These are phyloP conservation scores for Bubo scandiacus DNA, from an alignment of 2,113 vertebrate genomes.

Conservation along the genomic window DNA sequence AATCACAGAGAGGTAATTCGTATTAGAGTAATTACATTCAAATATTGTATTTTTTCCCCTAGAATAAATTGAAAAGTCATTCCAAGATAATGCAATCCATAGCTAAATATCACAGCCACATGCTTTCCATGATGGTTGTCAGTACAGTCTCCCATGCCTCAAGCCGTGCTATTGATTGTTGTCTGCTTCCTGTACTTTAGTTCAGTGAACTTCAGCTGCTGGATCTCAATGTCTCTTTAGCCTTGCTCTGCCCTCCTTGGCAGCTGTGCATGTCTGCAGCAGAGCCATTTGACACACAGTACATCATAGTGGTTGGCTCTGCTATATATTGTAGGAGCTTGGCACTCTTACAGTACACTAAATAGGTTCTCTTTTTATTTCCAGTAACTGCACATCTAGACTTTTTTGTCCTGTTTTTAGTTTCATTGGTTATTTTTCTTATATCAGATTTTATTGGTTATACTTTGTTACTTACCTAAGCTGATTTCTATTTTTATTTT, in stretches of 20 bases:
- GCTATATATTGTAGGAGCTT: not conserved
- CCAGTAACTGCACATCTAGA: not conserved
- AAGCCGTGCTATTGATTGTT: not conserved
- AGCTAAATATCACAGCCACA: not conserved
- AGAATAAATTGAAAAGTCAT: not conserved
- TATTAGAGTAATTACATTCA: not conserved
- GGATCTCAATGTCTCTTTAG: not conserved
- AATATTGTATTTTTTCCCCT: not conserved
- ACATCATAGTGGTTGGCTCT: not conserved
- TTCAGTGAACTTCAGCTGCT: not conserved
- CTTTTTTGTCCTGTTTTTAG: not conserved
- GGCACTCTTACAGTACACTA: not conserved
- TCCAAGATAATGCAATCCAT: not conserved
- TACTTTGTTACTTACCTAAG: not conserved
- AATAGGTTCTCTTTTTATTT: not conserved
- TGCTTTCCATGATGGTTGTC: not conserved
- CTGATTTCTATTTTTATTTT: constrained; percentile 18
- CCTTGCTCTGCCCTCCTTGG: not conserved
- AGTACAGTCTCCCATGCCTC: not conserved
- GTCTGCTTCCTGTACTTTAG: not conserved
- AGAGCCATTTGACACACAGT: not conserved
- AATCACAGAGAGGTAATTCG: not conserved
- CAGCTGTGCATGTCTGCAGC: not conserved
- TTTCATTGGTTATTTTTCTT: not conserved
- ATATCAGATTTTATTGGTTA: not conserved